Conservation (phyloP, 2,888 invertebrate genomes). For the Mesopsocus fuscifrons region DNA sequence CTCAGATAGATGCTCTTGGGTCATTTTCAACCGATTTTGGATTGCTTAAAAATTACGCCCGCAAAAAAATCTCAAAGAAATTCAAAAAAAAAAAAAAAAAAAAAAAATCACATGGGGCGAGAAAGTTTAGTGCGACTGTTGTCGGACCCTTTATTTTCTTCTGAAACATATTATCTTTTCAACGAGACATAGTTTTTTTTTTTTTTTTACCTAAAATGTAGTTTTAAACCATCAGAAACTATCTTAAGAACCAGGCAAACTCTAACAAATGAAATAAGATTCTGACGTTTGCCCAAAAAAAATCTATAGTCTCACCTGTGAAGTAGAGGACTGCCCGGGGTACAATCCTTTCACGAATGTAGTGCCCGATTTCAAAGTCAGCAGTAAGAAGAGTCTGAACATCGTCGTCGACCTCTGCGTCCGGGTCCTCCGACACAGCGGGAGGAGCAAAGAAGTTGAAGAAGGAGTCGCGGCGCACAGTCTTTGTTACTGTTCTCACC, state of each 20-base stretch:
- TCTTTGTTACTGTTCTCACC: slow-evolving; percentile 85
- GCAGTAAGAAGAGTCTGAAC: slow-evolving; percentile 69
- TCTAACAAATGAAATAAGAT: too few relatives aligned
- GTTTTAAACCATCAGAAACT: too few relatives aligned
- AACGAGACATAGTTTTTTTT: neutral
- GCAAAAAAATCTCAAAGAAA: too few relatives aligned
- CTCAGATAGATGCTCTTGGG: too few relatives aligned
- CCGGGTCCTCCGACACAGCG: slow-evolving; percentile 62
- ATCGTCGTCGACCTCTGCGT: slow-evolving; percentile 75
- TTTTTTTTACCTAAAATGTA: neutral
- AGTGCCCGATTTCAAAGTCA: slow-evolving; percentile 98
- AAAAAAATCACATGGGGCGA: too few relatives aligned
- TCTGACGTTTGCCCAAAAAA: too few relatives aligned
- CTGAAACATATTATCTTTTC: neutral
- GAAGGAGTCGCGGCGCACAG: slow-evolving; percentile 92
- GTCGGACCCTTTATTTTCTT: too few relatives aligned
- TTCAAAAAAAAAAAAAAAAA: too few relatives aligned
- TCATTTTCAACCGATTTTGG: too few relatives aligned
- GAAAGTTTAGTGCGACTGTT: too few relatives aligned
- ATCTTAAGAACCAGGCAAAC: too few relatives aligned
- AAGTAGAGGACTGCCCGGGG: slow-evolving; percentile 94
- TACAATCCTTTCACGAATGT: slow-evolving; percentile 87
- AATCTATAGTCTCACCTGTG: slow-evolving; percentile 91
- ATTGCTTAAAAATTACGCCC: too few relatives aligned
- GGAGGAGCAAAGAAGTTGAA: slow-evolving; percentile 98